Percentiles rank a stretch among this genome's conserved stretches.
These are phyloP conservation scores for Neosilurus mollespiculum DNA, from an alignment of 2,797 vertebrate genomes.

Conservation along the genomic window DNA sequence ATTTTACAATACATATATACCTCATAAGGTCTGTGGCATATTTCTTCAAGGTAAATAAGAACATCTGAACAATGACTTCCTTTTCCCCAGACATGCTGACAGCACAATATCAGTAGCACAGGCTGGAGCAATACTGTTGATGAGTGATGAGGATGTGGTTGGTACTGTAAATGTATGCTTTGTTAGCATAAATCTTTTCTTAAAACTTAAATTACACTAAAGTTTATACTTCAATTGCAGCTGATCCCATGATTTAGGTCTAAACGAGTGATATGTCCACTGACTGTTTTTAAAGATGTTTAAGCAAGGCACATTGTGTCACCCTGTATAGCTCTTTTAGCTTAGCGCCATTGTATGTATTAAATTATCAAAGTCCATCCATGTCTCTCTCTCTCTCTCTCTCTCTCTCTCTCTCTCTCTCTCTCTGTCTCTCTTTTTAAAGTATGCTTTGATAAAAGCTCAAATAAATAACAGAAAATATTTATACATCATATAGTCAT, in stretches of 20 bases:
- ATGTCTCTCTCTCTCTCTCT: constrained; percentile 60
- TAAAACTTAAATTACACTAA: neutral
- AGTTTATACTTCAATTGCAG: constrained; percentile 37
- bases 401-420: constrained; percentile 61
- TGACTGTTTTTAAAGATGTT: constrained; percentile 68
- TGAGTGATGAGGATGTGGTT: constrained; percentile 41
- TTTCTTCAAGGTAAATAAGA: constrained; percentile 43
- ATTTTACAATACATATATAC: constrained; percentile 52
- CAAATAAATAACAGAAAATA: constrained; percentile 99
- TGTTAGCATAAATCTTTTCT: neutral
- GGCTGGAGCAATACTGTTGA: constrained; percentile 52
- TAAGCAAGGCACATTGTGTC: constrained; percentile 81
- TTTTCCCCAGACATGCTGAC: constrained; percentile 40
- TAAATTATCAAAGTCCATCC: constrained; percentile 57
- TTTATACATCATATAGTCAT: constrained; percentile 94
- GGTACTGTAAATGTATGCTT: constrained; percentile 9
- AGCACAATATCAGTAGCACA: constrained; percentile 40
- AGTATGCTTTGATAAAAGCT: constrained; percentile 73
- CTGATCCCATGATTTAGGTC: constrained; percentile 45
- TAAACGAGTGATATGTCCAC: constrained; percentile 38
- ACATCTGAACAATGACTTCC: constrained; percentile 25
- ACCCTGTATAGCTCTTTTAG: constrained; percentile 76
- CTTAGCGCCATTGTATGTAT: constrained; percentile 65
- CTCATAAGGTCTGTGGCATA: constrained; percentile 21
- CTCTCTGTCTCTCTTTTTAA: constrained; percentile 53